Conservation (phyloP, 2,888 invertebrate genomes). For the Monochamus alternatus region DNA sequence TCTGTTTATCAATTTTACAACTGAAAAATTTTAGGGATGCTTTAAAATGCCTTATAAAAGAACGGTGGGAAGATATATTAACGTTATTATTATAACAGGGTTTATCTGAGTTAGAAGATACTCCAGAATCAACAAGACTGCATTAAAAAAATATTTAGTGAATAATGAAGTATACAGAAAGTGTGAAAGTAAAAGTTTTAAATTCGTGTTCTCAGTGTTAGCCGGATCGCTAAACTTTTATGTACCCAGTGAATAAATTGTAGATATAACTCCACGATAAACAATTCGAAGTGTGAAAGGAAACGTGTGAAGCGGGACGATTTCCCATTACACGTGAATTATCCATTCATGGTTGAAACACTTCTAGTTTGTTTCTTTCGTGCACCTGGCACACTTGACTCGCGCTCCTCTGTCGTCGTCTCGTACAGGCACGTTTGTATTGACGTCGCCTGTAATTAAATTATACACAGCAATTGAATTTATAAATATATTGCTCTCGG, state of each 20-base stretch:
- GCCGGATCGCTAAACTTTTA: slow-evolving; percentile 3
- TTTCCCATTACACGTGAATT: slow-evolving; percentile 23
- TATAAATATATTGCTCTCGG: slow-evolving; percentile 22
- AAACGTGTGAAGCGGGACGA: slow-evolving; percentile 43
- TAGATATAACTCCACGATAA: slow-evolving; percentile 13
- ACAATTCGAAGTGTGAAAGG: slow-evolving; percentile 33
- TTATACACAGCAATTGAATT: slow-evolving; percentile 30
- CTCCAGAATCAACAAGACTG: not conserved
- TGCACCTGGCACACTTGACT: slow-evolving; percentile 25
- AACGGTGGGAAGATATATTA: no score
- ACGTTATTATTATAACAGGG: no score
- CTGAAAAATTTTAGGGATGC: no score
- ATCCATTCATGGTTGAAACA: slow-evolving; percentile 29
- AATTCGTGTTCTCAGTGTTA: not conserved
- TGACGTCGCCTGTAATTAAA: slow-evolving; percentile 33
- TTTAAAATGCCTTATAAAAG: no score
- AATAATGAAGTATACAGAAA: not conserved
- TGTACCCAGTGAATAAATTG: slow-evolving; percentile 3
- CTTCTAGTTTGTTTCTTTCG: slow-evolving; percentile 17
- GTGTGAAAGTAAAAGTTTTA: slow-evolving; percentile 9
- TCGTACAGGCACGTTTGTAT: slow-evolving; percentile 22
- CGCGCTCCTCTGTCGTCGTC: not conserved
- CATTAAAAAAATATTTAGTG: not conserved
- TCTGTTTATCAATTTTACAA: no score
- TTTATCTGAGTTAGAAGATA: not conserved